These are phyloP conservation scores for Pseudorhombus dupliciocellatus DNA, from an alignment of 2,113 vertebrate genomes.

Conservation along the genomic window DNA sequence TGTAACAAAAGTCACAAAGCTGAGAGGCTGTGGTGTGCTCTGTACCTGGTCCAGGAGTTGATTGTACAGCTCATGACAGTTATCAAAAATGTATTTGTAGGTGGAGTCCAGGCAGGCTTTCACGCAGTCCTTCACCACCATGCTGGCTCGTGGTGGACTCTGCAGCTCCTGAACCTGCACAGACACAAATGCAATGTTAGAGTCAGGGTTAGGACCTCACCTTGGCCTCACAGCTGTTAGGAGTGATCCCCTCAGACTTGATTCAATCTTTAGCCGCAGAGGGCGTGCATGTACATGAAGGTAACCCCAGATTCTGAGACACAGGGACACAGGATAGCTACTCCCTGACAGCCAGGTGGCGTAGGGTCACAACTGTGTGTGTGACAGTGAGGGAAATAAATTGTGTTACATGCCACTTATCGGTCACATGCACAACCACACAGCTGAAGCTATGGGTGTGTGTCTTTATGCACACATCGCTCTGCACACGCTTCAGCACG, in stretches of 20 bases:
- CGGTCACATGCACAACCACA: background rate
- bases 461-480: too few species aligned
- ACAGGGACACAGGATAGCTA: background rate
- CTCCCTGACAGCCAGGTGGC: too few species aligned
- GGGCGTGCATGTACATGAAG: background rate
- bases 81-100: constrained; percentile 98
- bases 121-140: constrained; percentile 95
- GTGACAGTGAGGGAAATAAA: too few species aligned
- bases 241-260: background rate
- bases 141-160: constrained; percentile 92
- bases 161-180: constrained; percentile 93
- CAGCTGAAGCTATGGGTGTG: background rate
- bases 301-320: background rate
- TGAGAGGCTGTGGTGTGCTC: background rate
- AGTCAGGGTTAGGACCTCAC: background rate
- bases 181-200: constrained; percentile 17
- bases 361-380: too few species aligned
- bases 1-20: background rate
- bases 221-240: background rate
- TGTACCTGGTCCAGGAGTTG: constrained; percentile 95
- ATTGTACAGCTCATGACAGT: constrained; percentile 94
- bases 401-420: too few species aligned
- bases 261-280: background rate
- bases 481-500: too few species aligned
- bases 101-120: constrained; percentile 95